Evolutionary conservation across 2,113 vertebrate species (phyloP), one percentile per base, ranked within the genome.

Genomic region (Cricetomys ansorgei): DNA sequence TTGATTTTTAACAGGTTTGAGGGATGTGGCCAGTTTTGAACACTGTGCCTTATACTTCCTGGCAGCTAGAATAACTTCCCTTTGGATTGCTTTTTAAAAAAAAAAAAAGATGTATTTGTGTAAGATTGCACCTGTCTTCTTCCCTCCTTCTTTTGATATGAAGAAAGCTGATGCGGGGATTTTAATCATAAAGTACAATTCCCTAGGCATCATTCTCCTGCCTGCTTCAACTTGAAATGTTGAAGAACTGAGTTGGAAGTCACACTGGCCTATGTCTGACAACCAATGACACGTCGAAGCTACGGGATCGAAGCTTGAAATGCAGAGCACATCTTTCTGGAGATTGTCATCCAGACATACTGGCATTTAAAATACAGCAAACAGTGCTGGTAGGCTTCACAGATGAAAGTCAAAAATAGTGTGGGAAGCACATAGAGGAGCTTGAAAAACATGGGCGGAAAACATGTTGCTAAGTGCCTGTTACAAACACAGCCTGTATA

Each of bases 101-200:
- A 80, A 81, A 64, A 48, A 27, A 69, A n/a, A 17, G 84, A 43
- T 84, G 23, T 88, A 64, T 94, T 93, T 93, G 15, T 96, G 29
- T 88, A 96, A 91, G 57, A 92, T 88, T 89, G 62, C n/a, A 73
- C 37, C 81, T 96, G 29, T 95, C 64, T 91, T 84, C 59, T 43
- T 2, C 53, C 0, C 8, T 31, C 88, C 79, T 69, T 48, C 9
- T 85, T 96, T 88, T 89, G 37, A 86, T 91, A 53, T 70, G 62
- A 96, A 97, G 62, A 37, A 67, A 64, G 59, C 1, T 94, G 73
- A 64, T 87, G 37, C 15, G n/a, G 11, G 29, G 65, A 64, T 89
- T 96, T 95, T 97, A 96, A 97, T 96, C 75, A 91, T 34, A 77
- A 96, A 97, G 57, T 89, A 92, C 86, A 94, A n/a, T 96, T 95